Evolutionary conservation across 2,888 invertebrate species (phyloP), one percentile per base, ranked within the genome.

Genomic region (Cephus sareptanus): DNA sequence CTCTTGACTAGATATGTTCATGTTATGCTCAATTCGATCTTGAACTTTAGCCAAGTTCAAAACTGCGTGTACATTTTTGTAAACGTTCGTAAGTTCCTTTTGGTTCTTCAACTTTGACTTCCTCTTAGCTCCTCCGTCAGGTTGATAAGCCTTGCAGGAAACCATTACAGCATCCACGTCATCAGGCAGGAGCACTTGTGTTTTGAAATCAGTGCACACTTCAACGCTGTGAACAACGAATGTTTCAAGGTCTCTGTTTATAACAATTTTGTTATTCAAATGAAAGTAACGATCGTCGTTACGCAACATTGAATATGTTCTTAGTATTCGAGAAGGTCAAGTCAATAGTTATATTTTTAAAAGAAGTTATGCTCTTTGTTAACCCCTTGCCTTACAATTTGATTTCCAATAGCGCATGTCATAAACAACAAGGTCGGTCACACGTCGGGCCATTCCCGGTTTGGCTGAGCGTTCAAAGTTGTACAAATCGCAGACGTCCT

Each of bases 31-130:
- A 69, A 92, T 83, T 86, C 93, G 89, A 82, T 93, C 91, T 82
- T 93, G 90, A 77, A 95, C 89, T 81, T 92, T 91, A 83, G 92
- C 83, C 80, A 94, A 89, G 85, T 93, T 91, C 88, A 95, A 90
- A 69, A 93, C 92, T 1, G 94, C 91, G 87, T 95, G 95, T 0
- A 94, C 93, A 82, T 94, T 94, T 80, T 92, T 92, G 87, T 94
- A 94, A 31, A 93, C 88, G 34, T 89, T 75, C 9, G 81, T 81
- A 15, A 75, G 35, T 13, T 73, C 77, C 70, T 79, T 82, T 37
- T 83, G 81, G 11, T 75, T 23, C 23, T 82, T 82, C 71, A 11
- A 34, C 74, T 11, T 76, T 77, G 68, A 74, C 86, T 87, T 3
- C 56, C 9, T 23, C 85, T 84, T 70, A 56, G 56, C 23, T 81